A percentile compares a stretch with the other conserved stretches of the same genome.
Conservation (phyloP, 2,113 vertebrate genomes). For the Psephotus haematonotus region DNA sequence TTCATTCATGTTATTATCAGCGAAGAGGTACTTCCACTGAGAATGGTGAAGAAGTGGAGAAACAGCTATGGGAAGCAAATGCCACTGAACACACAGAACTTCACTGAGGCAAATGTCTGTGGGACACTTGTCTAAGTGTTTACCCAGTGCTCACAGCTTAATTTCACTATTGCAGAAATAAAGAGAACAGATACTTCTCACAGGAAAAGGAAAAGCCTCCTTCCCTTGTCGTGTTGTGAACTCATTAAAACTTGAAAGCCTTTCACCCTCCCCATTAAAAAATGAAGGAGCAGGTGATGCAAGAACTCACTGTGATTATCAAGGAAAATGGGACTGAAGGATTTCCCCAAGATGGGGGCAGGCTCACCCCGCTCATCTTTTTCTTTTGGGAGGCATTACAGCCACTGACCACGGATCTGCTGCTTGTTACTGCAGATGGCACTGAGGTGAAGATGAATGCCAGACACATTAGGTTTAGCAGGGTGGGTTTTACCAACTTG, state of each 20-base stretch:
- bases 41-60: neutral
- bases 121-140: neutral
- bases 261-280: neutral
- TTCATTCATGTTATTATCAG: neutral
- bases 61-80: neutral
- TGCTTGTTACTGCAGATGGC: slow-evolving; percentile 7
- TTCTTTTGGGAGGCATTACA: neutral
- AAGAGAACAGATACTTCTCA: neutral
- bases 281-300: neutral
- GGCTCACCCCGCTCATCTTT: neutral
- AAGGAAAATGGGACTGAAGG: neutral
- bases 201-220: neutral
- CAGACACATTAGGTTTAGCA: slow-evolving; percentile 12
- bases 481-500: slow-evolving; percentile 2
- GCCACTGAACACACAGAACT: neutral
- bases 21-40: neutral
- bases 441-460: slow-evolving; percentile 4
- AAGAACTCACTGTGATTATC: neutral
- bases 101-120: neutral
- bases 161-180: neutral
- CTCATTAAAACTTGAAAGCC: neutral
- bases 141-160: neutral
- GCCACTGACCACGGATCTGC: neutral
- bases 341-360: neutral
- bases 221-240: neutral